These are phyloP conservation scores for Sphenopsis melanotis DNA, from an alignment of 2,797 vertebrate species.

Conservation along the genomic window DNA sequence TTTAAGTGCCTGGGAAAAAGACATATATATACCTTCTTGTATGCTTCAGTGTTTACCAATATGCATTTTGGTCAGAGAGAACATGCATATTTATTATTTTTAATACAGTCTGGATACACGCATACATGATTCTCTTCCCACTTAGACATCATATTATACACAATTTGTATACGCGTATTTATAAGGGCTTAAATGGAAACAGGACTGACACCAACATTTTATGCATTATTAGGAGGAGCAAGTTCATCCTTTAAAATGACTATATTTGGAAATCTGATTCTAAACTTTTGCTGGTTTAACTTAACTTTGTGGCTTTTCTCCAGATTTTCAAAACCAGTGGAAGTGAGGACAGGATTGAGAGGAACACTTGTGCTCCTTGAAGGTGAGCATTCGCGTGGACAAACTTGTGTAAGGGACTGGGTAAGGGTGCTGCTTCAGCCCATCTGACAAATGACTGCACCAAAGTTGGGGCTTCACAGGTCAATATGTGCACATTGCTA, in stretches of 20 bases:
- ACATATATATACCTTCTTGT: background rate
- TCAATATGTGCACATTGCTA: background rate
- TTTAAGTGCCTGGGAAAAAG: background rate
- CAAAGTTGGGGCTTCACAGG: background rate
- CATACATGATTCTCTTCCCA: background rate
- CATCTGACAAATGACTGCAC: background rate
- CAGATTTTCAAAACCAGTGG: conserved; percentile 9
- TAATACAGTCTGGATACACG: background rate
- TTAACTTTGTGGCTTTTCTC: conserved; percentile 60
- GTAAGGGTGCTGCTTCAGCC: background rate
- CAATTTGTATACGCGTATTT: background rate
- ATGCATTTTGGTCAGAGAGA: background rate
- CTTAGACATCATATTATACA: background rate
- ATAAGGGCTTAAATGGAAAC: background rate
- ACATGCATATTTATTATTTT: background rate
- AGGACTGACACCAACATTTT: conserved; percentile 14
- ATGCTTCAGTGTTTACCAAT: background rate
- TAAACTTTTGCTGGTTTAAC: conserved; percentile 21
- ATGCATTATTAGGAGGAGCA: conserved; percentile 2
- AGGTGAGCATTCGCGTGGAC: fast-evolving
- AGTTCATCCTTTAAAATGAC: conserved; percentile 36
- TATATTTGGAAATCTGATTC: conserved; percentile 55
- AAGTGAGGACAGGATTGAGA: background rate
- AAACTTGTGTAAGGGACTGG: background rate
- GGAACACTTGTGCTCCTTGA: background rate